Percentiles rank a stretch among this genome's conserved stretches.
phyloP scores from a whole-genome alignment of 2,113 vertebrate genomes.

The Labrus mixtus region DNA sequence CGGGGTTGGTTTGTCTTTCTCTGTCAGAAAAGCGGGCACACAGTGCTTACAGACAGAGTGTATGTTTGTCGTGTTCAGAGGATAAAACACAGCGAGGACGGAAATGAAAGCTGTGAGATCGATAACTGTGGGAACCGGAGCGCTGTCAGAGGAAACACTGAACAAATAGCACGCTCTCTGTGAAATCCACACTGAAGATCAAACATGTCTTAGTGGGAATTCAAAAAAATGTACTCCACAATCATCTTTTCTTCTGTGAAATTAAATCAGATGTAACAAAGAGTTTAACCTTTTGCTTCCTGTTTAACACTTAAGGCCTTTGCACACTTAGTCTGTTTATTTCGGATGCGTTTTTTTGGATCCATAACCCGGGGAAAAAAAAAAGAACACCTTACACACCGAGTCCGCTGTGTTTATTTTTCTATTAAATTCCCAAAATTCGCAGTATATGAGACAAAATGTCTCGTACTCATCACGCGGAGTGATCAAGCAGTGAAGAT shows the following conservation, averaged over 20 bases:
- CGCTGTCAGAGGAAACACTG: conserved; percentile 44
- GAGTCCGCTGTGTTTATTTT: no score
- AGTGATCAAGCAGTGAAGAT: no score
- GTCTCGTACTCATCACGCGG: no score
- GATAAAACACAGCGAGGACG: conserved; percentile 47
- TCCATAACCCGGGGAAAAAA: no score
- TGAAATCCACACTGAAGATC: conserved; percentile 2
- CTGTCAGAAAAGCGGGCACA: not conserved
- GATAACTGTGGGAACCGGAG: conserved; percentile 61
- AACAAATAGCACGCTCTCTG: not conserved
- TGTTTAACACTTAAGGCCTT: no score
- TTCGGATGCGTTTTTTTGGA: no score
- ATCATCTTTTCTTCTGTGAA: not conserved
- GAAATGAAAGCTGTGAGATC: conserved; percentile 70
- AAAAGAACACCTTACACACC: no score
- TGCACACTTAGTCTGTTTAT: no score
- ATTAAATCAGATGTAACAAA: no score
- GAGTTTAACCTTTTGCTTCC: not conserved
- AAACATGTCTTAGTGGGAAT: conserved; percentile 10
- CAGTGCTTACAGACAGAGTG: conserved; percentile 7
- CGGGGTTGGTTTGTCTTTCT: conserved; percentile 33
- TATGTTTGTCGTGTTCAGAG: conserved; percentile 5
- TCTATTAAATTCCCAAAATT: no score
- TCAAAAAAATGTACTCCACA: not conserved
- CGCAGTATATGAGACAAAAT: no score